Percentiles rank a stretch among this genome's conserved stretches.
phyloP scores from a whole-genome alignment of 2,888 invertebrate genomes.

The Lasioglossum zephyrum region DNA sequence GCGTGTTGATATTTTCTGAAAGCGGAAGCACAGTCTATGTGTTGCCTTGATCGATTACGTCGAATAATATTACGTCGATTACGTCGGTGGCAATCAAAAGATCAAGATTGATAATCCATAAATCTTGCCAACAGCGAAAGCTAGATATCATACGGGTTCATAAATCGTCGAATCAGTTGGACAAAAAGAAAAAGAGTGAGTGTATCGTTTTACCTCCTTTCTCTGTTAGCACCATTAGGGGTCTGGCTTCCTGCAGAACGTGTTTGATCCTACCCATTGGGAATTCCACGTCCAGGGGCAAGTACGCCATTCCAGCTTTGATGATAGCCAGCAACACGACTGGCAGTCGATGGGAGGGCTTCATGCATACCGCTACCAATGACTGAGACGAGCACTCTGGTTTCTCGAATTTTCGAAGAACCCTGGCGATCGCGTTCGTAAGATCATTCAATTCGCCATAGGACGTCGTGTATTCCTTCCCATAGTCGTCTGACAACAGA shows the following conservation, averaged over 20 bases:
- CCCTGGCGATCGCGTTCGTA: constrained; percentile 87
- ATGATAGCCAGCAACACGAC: constrained; percentile 89
- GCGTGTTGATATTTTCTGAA: neutral
- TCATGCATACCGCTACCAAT: constrained; percentile 92
- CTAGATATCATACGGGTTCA: neutral
- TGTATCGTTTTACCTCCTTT: constrained; percentile 85
- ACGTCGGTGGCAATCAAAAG: neutral
- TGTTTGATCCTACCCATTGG: constrained; percentile 91
- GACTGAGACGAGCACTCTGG: constrained; percentile 87
- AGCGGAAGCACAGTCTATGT: neutral
- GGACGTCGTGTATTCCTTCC: constrained; percentile 78
- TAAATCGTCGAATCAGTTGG: neutral
- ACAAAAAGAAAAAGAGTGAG: neutral
- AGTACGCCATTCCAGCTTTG: constrained; percentile 93
- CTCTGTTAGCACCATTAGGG: constrained; percentile 89
- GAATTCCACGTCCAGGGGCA: constrained; percentile 91
- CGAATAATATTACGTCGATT: neutral
- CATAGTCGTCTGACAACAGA: constrained; percentile 73
- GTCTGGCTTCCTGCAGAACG: constrained; percentile 91
- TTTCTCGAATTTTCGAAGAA: constrained; percentile 84
- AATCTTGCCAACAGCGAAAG: neutral
- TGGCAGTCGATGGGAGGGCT: constrained; percentile 89
- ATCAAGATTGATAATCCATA: neutral
- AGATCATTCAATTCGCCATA: constrained; percentile 86
- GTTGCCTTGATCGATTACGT: neutral